phyloP scores from a whole-genome alignment of 2,113 vertebrate species.

The Illadopsis cleaveri region DNA sequence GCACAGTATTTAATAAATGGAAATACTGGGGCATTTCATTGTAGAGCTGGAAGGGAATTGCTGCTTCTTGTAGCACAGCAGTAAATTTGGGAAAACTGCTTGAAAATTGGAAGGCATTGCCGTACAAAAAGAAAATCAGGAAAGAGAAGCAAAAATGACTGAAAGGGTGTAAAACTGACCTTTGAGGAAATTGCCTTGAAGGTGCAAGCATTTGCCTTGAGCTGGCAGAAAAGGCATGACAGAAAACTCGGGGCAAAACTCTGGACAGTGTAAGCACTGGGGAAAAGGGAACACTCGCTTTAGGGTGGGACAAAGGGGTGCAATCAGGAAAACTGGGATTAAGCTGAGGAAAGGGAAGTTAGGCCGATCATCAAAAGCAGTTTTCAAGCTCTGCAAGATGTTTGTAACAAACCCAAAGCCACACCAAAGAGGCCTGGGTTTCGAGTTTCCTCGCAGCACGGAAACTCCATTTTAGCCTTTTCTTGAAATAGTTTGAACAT shows the following conservation, averaged over 20 bases:
- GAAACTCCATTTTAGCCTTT: not conserved
- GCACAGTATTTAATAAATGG: not conserved
- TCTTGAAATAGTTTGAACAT: slow-evolving; percentile 14
- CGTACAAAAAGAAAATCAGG: not conserved
- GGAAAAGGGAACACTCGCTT: not conserved
- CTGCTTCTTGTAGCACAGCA: not conserved
- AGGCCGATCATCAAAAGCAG: slow-evolving; percentile 29
- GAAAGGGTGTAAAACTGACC: not conserved
- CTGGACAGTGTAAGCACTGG: not conserved
- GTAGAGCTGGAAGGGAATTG: not conserved
- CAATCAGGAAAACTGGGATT: slow-evolving; percentile 39
- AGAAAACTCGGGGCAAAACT: not conserved
- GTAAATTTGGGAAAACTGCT: not conserved
- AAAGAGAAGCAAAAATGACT: not conserved
- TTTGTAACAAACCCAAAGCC: slow-evolving; percentile 47
- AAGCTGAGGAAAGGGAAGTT: slow-evolving; percentile 21
- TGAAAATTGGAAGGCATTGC: not conserved
- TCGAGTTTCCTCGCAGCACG: not conserved
- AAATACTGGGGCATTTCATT: not conserved
- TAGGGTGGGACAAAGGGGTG: not conserved
- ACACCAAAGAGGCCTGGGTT: slow-evolving; percentile 38
- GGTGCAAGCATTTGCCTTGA: not conserved
- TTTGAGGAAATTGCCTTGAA: not conserved
- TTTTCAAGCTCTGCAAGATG: slow-evolving; percentile 26
- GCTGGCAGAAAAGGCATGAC: not conserved